phyloP scores from a whole-genome alignment of 2,113 vertebrate genomes.

The Apteryx mantelli region DNA sequence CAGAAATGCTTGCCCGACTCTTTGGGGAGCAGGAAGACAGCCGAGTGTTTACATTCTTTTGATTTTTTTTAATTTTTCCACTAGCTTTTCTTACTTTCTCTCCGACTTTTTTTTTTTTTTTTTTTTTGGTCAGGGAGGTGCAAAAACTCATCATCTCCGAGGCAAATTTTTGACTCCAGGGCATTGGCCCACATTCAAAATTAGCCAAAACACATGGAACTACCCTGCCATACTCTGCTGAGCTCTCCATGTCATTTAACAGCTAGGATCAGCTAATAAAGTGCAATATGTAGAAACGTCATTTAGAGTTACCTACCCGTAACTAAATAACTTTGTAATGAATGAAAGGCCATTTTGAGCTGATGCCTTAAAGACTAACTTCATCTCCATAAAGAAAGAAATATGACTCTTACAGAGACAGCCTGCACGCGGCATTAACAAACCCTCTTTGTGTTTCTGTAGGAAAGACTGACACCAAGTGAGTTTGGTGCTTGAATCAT shows the following conservation, averaged over 20 bases:
- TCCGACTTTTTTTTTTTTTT: not conserved
- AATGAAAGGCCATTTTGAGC: conserved; percentile 58
- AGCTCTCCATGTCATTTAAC: conserved; percentile 14
- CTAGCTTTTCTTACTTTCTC: not conserved
- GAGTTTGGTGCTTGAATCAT: not conserved
- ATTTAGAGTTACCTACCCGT: conserved; percentile 58
- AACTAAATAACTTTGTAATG: conserved; percentile 72
- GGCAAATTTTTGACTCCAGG: not conserved
- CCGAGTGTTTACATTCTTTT: not conserved
- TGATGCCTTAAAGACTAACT: conserved; percentile 54
- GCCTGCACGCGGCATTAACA: not conserved
- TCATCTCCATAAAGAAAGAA: conserved; percentile 58
- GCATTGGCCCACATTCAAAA: not conserved
- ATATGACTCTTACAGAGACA: conserved; percentile 7
- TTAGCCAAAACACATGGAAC: not conserved
- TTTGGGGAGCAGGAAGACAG: not conserved
- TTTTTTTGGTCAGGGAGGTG: not conserved
- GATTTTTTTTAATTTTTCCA: not conserved
- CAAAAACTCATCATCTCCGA: not conserved
- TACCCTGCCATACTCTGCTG: not conserved
- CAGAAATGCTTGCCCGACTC: not conserved
- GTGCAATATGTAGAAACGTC: conserved; percentile 34
- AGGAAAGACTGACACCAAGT: conserved; percentile 49
- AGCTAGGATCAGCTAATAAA: conserved; percentile 55
- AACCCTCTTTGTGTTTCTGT: conserved; percentile 25